These are phyloP conservation scores for Parazoanthus atlanticus DNA, from an alignment of 92 coral and sea anemone species.

Conservation along the genomic window DNA sequence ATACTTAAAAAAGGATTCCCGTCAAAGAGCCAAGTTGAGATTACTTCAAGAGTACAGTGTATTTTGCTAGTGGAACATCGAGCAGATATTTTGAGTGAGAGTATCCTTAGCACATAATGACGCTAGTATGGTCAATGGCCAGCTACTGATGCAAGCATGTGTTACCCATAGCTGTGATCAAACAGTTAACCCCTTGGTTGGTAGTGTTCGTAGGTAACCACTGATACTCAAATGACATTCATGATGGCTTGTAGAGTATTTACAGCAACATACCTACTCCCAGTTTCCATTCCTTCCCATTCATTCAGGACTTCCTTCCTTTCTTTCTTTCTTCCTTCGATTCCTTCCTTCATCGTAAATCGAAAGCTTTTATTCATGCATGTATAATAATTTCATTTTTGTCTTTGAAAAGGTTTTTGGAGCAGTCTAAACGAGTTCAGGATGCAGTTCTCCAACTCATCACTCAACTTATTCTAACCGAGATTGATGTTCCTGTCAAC, in stretches of 20 bases:
- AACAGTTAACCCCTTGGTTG: background rate
- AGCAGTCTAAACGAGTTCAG: constrained; percentile 71
- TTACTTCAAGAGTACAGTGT: background rate
- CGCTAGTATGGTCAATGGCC: background rate
- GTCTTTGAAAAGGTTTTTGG: constrained; percentile 57
- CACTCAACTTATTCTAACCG: constrained; percentile 71
- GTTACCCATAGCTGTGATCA: background rate
- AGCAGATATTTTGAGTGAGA: background rate
- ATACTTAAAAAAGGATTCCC: background rate
- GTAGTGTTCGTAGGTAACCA: background rate
- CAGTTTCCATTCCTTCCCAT: background rate
- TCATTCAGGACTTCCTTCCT: background rate
- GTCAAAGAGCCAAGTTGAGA: background rate
- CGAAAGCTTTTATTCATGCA: too few relatives aligned
- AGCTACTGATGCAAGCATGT: background rate
- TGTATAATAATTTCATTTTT: background rate
- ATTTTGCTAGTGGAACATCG: background rate
- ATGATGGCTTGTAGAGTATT: too few relatives aligned
- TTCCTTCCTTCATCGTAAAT: background rate
- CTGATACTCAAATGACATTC: background rate
- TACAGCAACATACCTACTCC: background rate
- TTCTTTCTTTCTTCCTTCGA: background rate
- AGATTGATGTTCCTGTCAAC: constrained; percentile 55
- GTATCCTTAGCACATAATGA: background rate
- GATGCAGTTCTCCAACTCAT: constrained; percentile 62